A percentile compares a stretch with the other conserved stretches of the same genome.
phyloP scores from a whole-genome alignment of 2,797 vertebrate genomes.

The Limosa lapponica region DNA sequence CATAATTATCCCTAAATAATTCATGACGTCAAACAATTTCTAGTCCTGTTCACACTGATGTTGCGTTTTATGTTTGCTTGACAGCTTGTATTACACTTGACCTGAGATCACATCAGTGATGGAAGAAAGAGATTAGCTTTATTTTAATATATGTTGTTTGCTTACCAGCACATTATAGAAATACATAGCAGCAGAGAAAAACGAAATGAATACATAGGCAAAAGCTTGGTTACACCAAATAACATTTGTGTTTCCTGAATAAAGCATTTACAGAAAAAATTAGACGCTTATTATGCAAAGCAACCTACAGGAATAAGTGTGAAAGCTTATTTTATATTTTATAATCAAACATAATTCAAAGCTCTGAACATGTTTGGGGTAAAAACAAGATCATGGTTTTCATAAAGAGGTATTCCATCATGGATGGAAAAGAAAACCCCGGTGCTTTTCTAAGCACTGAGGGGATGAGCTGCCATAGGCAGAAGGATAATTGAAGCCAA shows the following conservation, averaged over 20 bases:
- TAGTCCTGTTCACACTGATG: neutral
- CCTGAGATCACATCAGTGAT: constrained; percentile 15
- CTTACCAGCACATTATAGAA: neutral
- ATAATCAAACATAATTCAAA: neutral
- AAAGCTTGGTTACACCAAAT: neutral
- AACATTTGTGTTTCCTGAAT: neutral
- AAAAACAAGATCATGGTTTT: neutral
- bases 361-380: neutral
- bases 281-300: neutral
- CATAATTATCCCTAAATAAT: constrained; percentile 23
- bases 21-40: neutral
- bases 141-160: neutral
- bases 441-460: neutral
- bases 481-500: neutral
- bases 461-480: neutral
- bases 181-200: neutral
- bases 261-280: neutral
- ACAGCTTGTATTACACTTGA: constrained; percentile 1
- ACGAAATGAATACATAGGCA: neutral
- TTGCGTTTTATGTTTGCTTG: neutral
- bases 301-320: neutral
- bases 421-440: neutral
- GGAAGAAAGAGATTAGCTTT: neutral
- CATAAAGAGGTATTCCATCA: neutral
- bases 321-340: neutral